A percentile compares a stretch with the other conserved stretches of the same genome.
Evolutionary conservation across 2,888 invertebrate genomes (phyloP).

Genomic region (Alsophila aescularia): DNA sequence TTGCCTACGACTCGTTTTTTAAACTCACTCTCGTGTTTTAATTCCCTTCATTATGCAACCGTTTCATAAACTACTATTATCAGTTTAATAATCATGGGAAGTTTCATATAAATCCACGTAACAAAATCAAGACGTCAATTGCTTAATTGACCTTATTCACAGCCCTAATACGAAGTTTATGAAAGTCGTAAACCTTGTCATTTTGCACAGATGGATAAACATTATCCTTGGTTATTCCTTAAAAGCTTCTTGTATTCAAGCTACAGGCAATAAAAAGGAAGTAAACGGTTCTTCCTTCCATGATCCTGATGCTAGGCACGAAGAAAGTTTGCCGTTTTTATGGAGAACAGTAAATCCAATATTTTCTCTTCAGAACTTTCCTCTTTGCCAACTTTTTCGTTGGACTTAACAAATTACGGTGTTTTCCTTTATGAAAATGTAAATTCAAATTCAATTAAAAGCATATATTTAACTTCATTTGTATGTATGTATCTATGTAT

Average conservation of each 20-base stretch:
- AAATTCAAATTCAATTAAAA: slow-evolving; percentile 12
- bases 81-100: too few species aligned
- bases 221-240: slow-evolving; percentile 24
- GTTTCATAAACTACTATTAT: too few species aligned
- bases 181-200: slow-evolving; percentile 30
- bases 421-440: slow-evolving; percentile 11
- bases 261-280: slow-evolving; percentile 29
- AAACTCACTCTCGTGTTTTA: too few species aligned
- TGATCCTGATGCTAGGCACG: background rate
- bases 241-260: slow-evolving; percentile 27
- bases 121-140: too few species aligned
- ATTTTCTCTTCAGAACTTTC: slow-evolving; percentile 14
- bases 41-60: too few species aligned
- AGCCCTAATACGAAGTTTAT: slow-evolving; percentile 19
- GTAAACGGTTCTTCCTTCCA: slow-evolving; percentile 7
- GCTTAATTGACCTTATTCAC: background rate
- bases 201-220: slow-evolving; percentile 21
- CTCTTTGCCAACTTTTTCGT: background rate
- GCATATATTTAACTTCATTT: too few species aligned
- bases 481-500: too few species aligned
- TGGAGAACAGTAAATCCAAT: slow-evolving; percentile 26
- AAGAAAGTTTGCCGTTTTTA: slow-evolving; percentile 21
- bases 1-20: too few species aligned
- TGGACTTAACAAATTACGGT: background rate
- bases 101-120: background rate